Base-by-base conservation (phyloP, 2,113 vertebrate genomes). In the Cynopterus brachyotis region DNA sequence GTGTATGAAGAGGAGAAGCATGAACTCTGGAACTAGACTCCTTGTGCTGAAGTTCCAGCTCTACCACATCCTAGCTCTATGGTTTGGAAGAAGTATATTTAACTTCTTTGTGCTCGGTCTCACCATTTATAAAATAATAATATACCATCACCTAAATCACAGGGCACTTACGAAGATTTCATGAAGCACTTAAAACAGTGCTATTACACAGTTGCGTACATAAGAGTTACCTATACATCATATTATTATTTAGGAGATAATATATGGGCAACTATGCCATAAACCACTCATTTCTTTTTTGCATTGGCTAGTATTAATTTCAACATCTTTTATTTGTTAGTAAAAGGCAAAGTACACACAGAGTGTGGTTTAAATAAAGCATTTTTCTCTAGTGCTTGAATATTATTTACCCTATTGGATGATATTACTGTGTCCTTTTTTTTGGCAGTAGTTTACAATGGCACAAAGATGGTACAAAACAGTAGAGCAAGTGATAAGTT, bases 231-330 rank as follows among this genome's bases (percentile, higher is more conserved):
- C 69, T 79, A 30, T 47, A 82, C 30, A 81, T 45, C 37, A 88
- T 66, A 59, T 70, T 81, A 73, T 67, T 67, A 81, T 79, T 92
- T 75, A 89, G 47, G n/a, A 95, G 40, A 62, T 62, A 89, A 91
- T 64, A 69, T 5, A 79, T 24, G n/a, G 40, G 11, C 22, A 88
- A 91, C 6, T 73, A 35, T 15, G 4, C 19, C 30, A 57, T 73
- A 92, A 88, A 83, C 11, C 47, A 72, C 69, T 85, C 7, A 67
- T 60, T 59, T 88, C 67, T 80, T 81, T 13, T 67, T 62, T 86
- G 37, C 3, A 62, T 26, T 78, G 37, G 28, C 28, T 53, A 40
- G 16, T 45, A 75, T 75, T 47, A 90, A 19, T 69, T 55, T 40
- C 45, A 76, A 89, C 15, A 55, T 45, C 60, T 60, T 90, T 19